Conservation (phyloP, 1,140 invertebrate species). For the Calliopsis andreniformis region DNA sequence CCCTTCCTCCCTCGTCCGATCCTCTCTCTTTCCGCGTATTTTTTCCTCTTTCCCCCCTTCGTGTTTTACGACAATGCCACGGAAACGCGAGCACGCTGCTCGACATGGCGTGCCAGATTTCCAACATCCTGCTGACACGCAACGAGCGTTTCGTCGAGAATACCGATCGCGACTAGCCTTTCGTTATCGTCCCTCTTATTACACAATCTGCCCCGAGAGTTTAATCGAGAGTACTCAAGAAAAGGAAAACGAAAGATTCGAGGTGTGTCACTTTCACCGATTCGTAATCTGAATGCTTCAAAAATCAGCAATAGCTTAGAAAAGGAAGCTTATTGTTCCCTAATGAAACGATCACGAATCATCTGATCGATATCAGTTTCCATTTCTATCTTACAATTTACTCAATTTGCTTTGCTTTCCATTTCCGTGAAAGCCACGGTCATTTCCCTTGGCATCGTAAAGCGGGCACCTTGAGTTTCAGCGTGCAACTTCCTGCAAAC, state of each 20-base stretch:
- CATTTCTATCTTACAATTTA: neutral
- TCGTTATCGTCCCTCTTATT: too few relatives aligned
- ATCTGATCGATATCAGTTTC: constrained; percentile 10
- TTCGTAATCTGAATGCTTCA: neutral
- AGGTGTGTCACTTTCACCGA: neutral
- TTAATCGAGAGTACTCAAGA: neutral
- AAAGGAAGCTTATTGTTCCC: neutral
- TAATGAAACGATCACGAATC: constrained; percentile 10
- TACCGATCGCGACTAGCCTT: too few relatives aligned
- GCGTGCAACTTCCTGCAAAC: neutral
- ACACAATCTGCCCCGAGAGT: too few relatives aligned
- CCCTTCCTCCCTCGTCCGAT: neutral
- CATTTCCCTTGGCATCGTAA: neutral
- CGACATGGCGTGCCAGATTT: constrained; percentile 72
- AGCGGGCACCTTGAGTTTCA: neutral
- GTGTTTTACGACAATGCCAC: constrained; percentile 69
- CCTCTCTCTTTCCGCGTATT: constrained; percentile 62
- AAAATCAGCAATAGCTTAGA: neutral
- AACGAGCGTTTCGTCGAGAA: constrained; percentile 11
- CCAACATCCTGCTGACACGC: constrained; percentile 64
- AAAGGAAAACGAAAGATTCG: neutral
- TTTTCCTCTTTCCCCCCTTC: constrained; percentile 39
- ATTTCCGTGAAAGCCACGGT: constrained; percentile 14
- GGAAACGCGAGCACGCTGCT: constrained; percentile 72
- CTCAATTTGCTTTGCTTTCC: constrained; percentile 32